Evolutionary conservation across 2,888 invertebrate species (phyloP).

Genomic region (Cyrtodaria siliqua): DNA sequence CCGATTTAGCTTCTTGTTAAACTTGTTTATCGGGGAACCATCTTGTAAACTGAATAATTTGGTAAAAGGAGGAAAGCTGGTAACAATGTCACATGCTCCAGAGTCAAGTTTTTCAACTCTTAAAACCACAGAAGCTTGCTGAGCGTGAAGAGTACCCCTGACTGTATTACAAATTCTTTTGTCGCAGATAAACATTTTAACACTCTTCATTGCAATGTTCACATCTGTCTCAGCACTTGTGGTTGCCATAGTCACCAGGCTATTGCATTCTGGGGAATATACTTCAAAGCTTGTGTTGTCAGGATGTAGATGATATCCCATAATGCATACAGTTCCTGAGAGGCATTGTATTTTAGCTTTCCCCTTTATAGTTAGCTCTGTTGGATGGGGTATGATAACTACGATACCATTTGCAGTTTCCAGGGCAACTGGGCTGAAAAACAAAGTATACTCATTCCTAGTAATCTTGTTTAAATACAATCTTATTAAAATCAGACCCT

Average conservation of each 20-base stretch:
- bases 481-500: too few relatives aligned
- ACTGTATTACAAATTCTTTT: not conserved
- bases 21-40: constrained; percentile 26
- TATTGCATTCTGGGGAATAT: constrained; percentile 73
- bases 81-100: constrained; percentile 63
- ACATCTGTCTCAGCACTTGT: constrained; percentile 32
- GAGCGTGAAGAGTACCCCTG: constrained; percentile 14
- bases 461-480: too few relatives aligned
- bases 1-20: constrained; percentile 48
- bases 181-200: not conserved
- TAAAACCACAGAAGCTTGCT: constrained; percentile 57
- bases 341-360: constrained; percentile 61
- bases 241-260: constrained; percentile 68
- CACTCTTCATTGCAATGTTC: constrained; percentile 9
- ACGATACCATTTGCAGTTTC: constrained; percentile 25
- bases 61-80: constrained; percentile 46
- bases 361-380: constrained; percentile 68
- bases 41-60: constrained; percentile 33
- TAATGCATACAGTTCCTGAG: constrained; percentile 63
- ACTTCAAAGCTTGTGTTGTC: constrained; percentile 48
- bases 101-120: constrained; percentile 57
- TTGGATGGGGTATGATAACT: constrained; percentile 61
- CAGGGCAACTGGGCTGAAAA: too few relatives aligned
- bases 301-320: constrained; percentile 62
- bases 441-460: too few relatives aligned